Percentiles rank a stretch among this genome's conserved stretches.
Evolutionary conservation across 2,888 invertebrate species (phyloP).

Genomic region (Epicampocera succincta): DNA sequence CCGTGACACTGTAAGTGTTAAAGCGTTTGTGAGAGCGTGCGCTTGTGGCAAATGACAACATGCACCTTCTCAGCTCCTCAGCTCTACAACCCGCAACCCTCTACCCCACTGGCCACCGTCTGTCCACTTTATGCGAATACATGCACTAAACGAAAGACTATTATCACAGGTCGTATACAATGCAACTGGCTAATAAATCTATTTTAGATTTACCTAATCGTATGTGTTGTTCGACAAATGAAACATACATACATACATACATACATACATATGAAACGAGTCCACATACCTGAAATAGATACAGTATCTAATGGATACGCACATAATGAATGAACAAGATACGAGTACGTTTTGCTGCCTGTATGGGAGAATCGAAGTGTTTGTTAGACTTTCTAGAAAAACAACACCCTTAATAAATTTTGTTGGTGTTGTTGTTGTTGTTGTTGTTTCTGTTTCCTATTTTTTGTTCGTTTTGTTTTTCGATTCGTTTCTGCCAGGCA

Average conservation of each 20-base stretch:
- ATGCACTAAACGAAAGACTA: constrained; percentile 68
- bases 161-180: constrained; percentile 73
- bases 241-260: constrained; percentile 44
- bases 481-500: constrained; percentile 62
- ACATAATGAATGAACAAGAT: constrained; percentile 41
- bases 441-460: constrained; percentile 7
- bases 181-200: constrained; percentile 74
- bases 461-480: constrained; percentile 16
- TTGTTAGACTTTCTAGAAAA: constrained; percentile 11
- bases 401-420: constrained; percentile 22
- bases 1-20: constrained; percentile 37
- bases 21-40: background rate
- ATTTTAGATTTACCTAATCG: constrained; percentile 74
- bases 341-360: background rate
- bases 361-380: constrained; percentile 9
- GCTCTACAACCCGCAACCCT: no score
- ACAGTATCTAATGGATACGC: constrained; percentile 48
- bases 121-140: constrained; percentile 22
- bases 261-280: background rate
- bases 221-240: constrained; percentile 62
- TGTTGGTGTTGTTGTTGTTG: no score
- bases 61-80: constrained; percentile 17
- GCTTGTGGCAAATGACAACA: constrained; percentile 4
- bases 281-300: constrained; percentile 26
- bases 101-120: background rate